A percentile compares a stretch with the other conserved stretches of the same genome.
Conservation (phyloP, 2,113 vertebrate species). For the Engraulis encrasicolus region DNA sequence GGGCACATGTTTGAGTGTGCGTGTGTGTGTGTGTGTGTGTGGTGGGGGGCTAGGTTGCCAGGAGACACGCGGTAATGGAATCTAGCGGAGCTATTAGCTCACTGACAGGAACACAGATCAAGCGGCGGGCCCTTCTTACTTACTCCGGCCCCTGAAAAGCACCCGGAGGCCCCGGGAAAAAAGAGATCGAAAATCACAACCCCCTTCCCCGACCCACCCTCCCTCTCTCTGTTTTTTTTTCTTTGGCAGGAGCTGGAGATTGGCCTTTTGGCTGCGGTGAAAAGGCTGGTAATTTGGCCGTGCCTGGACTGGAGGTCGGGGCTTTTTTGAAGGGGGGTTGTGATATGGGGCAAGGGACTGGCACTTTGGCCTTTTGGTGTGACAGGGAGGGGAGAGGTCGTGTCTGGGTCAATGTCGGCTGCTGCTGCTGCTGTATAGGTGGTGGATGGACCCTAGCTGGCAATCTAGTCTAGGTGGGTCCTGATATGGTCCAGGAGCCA, state of each 20-base stretch:
- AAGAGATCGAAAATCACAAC: too few relatives aligned
- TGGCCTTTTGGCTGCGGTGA: background rate
- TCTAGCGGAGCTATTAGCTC: background rate
- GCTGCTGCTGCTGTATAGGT: background rate
- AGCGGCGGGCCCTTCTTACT: background rate
- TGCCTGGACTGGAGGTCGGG: background rate
- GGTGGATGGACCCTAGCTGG: too few relatives aligned
- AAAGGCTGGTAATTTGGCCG: background rate
- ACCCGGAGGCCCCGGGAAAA: background rate
- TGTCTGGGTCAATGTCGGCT: background rate
- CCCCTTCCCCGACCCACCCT: too few relatives aligned
- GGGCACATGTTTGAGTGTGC: too few relatives aligned
- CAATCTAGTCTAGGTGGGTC: too few relatives aligned
- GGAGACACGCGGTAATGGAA: background rate
- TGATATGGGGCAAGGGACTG: too few relatives aligned
- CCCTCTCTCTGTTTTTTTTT: too few relatives aligned
- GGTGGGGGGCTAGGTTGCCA: background rate
- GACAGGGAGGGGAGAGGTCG: background rate
- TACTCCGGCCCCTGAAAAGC: background rate
- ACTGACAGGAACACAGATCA: background rate
- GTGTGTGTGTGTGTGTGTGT: background rate
- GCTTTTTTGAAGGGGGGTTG: background rate
- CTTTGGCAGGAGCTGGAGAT: background rate
- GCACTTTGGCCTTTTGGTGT: background rate
- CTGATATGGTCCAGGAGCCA: too few relatives aligned